Evolutionary conservation across 2,797 vertebrate species (phyloP).

Genomic region (Mus caroli): DNA sequence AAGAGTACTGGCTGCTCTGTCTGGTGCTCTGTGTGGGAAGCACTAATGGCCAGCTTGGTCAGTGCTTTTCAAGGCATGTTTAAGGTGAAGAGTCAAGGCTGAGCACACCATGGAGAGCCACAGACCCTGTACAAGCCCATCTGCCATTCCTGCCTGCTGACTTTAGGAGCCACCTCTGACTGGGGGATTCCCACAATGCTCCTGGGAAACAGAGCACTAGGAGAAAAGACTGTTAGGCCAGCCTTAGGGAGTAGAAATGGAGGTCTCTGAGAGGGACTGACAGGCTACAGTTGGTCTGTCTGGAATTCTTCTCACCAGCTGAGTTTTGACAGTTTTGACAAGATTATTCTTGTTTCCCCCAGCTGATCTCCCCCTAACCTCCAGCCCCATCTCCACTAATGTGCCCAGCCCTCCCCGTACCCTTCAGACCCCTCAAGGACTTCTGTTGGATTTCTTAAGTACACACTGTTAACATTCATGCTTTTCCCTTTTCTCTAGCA

Average conservation of each 20-base stretch:
- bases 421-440: background rate
- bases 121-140: background rate
- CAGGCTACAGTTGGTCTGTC: background rate
- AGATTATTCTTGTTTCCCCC: background rate
- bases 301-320: background rate
- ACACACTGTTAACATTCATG: background rate
- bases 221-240: background rate
- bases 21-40: background rate
- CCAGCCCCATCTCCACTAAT: background rate
- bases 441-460: background rate
- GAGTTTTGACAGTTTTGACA: background rate
- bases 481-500: background rate
- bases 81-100: background rate
- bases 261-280: background rate
- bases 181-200: background rate
- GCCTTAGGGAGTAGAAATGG: background rate
- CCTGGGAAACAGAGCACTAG: background rate
- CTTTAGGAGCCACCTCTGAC: background rate
- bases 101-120: background rate
- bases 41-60: background rate
- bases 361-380: background rate
- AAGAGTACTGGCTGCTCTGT: background rate
- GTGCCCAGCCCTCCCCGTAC: background rate
- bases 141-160: background rate
- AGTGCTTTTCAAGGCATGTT: background rate